Base-by-base conservation (phyloP, 2,888 invertebrate genomes). In the Monochamus alternatus region DNA sequence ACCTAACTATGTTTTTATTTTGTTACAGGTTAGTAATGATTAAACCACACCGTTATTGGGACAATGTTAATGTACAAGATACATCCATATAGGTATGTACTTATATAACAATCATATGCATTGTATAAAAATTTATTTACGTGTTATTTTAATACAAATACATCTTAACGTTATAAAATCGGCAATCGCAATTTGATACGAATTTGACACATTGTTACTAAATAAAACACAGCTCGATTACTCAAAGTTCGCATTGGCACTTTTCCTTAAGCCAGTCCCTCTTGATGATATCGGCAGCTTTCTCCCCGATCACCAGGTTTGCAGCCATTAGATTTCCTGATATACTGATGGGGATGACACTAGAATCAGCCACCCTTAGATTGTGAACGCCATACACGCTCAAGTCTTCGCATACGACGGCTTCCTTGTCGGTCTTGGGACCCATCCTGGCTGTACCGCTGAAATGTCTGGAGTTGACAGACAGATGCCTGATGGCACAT, bases 391-490 rank as follows among this genome's bases (percentile, higher is more conserved):
- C 93, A 81, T 92, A 89, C 0, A 94, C 94, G 78, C 90, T 90
- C 30, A 93, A 87, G 78, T 92, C 90, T 3, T 92, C 90, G 85
- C 93, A 92, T 0, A 94, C 94, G 1, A 95, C 93, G 0, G 94
- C 92, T 0, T 88, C 89, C 0, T 91, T 90, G 83, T 94, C 94
- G 0, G 86, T 88, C 0, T 85, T 85, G 0, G 93, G 92, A 0
- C 94, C 95, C 95, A 95, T 95, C 83, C 93, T 93, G 79, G 93
- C 93, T 0, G 94, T 94, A 5, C 92, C 93, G 14, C 81, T 86
- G 32, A 86, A 82, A 77, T 88, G 86, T 32, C 86, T 84, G 60
- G 84, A 72, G 8, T 84, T 83, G 5, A 80, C 76, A 22, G 85
- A 74, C 32, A 84, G 62, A 71, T 85, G 82, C 51, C 82, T 80